A percentile compares a stretch with the other conserved stretches of the same genome.
Conservation (phyloP, 2,113 vertebrate species). For the Salvelinus sp. region DNA sequence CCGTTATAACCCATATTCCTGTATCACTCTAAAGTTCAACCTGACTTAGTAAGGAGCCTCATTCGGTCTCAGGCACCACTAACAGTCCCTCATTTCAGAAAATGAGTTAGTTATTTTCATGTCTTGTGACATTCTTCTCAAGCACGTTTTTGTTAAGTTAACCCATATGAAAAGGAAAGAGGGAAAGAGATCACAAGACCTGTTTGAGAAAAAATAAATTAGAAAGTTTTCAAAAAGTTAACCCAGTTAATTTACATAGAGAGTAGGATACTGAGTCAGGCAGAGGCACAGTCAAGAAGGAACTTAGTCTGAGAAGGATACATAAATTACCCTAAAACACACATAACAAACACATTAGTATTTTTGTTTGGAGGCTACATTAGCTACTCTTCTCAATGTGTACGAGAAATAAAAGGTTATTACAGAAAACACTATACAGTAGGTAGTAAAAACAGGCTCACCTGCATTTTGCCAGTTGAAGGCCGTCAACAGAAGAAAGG, state of each 20-base stretch:
- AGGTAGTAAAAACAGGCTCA: too few relatives aligned
- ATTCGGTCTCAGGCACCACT: constrained; percentile 35
- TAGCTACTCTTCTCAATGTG: not conserved
- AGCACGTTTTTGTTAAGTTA: constrained; percentile 17
- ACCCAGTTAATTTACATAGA: not conserved
- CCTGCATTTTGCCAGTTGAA: constrained; percentile 49
- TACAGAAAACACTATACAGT: not conserved
- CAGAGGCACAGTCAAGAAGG: not conserved
- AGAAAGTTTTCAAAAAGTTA: constrained; percentile 6
- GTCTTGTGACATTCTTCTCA: constrained; percentile 65
- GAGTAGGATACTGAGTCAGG: not conserved
- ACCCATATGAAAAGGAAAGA: constrained; percentile 12
- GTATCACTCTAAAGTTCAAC: constrained; percentile 42
- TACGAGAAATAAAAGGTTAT: not conserved
- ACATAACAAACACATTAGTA: constrained; percentile 16
- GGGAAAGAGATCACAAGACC: constrained; percentile 47
- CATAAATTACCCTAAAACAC: not conserved
- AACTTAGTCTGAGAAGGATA: too few relatives aligned
- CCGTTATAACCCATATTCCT: too few relatives aligned
- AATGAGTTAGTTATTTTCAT: constrained; percentile 49
- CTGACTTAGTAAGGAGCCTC: constrained; percentile 26
- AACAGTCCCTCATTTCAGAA: constrained; percentile 26
- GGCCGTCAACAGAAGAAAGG: constrained; percentile 41
- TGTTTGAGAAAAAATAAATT: not conserved
- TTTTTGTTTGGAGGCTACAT: not conserved